Evolutionary conservation across 2,113 vertebrate species (phyloP), one percentile per base, ranked within the genome.

Genomic region (Sardina pilchardus): DNA sequence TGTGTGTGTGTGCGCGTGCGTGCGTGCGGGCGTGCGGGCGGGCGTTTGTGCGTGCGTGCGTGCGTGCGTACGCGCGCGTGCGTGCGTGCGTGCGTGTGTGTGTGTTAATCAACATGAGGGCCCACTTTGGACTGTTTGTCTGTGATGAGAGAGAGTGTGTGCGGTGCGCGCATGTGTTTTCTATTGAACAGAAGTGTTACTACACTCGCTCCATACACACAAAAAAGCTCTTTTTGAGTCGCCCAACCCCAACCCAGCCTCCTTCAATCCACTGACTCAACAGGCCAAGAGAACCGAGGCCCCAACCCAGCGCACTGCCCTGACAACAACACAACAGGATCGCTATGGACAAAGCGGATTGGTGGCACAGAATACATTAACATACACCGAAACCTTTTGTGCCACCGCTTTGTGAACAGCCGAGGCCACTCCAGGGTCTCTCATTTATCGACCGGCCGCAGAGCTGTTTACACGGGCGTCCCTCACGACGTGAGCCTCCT

Each of bases 351-450:
- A 85, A 81, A 78, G 83, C 89, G 83, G 89, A 91, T 88, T 71
- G 34, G 16, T 86, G 90, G 92, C 89, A 90, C 88, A 83, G 92
- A 94, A 94, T 93, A 91, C 90, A 94, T 94, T 94, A 94, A 93
- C 93, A 93, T 93, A 92, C 93, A 88, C 87, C 80, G 71, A 59
- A 83, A 45, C 44, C 89, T 86, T 59, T 24, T 85, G 84, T 85
- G 91, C 78, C 39, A 83, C 81, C 63, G 86, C 90, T n/a, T n/a
- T n/a, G n/a, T 89, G 19, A 21, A 89, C 84, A 84, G 85, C 89
- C 89, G 89, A 88, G 90, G 85, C 90, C 88, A 88, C 89, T 91
- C 85, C 59, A 21, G 24, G 36, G 83, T 88, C 88, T 85, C 88
- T 85, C 88, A 87, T 87, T 83, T 84, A 88, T 83, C 87, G 90